Base-by-base conservation (phyloP, 2,113 vertebrate species). In the Mesocricetus auratus region DNA sequence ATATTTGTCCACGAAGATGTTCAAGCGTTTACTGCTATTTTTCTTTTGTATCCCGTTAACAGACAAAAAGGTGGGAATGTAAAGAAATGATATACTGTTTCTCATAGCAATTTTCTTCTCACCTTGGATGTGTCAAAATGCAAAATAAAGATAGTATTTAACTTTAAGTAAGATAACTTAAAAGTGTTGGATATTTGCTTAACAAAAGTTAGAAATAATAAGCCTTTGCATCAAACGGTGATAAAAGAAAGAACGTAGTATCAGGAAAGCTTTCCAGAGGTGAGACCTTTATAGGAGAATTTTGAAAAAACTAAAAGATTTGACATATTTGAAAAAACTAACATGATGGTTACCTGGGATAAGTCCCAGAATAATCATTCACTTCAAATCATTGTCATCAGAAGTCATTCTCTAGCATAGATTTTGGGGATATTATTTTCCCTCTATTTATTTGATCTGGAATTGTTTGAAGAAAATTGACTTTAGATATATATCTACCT, bases 161-260 rank as follows among this genome's bases (percentile, higher is more conserved):
- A 79, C 29, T 58, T n/a, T 53, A 64, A 53, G 56, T 58, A 86
- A 89, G 8, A 83, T 75, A 64, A 56, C 7, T 75, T 60, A 91
- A 78, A 86, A 36, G 0, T 71, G 92, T 6, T 81, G 7, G 1
- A 45, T 64, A 79, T 78, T 92, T 94, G 21, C 17, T 85, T 87
- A 83, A 82, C 53, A 88, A 78, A 86, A n/a, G 7, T 91, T 53
- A 96, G 17, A 94, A 86, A 60, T 95, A 19, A 78, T 33, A 95
- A 45, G 19, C 68, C 68, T 93, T 93, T 31, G 64, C 71, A 45
- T 83, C 60, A 86, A 91, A 31, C 69, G 22, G 12, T 77, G 7
- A 91, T 29, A 36, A 33, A 94, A 74, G 19, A 62, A 71, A 78
- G 19, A 91, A 22, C 7, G 11, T 8, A 82, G 83, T 2, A 87